Evolutionary conservation across 2,113 vertebrate species (phyloP).

Genomic region (Ptilonorhynchus violaceus): DNA sequence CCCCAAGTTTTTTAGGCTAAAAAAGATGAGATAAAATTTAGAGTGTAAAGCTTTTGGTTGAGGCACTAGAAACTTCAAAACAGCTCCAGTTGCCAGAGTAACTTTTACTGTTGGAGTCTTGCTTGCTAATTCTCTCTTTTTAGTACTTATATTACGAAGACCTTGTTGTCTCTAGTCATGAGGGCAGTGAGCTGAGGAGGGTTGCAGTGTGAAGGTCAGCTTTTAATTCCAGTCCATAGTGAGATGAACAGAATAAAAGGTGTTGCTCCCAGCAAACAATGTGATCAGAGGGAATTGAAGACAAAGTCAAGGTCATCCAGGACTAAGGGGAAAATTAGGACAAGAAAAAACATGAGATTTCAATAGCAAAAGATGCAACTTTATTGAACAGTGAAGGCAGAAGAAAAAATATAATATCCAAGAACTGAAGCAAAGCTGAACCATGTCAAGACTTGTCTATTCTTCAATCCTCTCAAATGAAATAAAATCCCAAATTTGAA

Average conservation of each 20-base stretch:
- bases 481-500: background rate
- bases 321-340: background rate
- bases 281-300: background rate
- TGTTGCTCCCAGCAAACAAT: background rate
- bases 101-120: background rate
- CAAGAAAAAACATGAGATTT: background rate
- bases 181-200: conserved; percentile 18
- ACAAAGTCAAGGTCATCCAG: background rate
- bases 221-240: background rate
- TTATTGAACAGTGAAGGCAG: background rate
- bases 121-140: conserved; percentile 23
- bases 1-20: background rate
- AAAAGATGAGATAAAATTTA: background rate
- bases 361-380: background rate
- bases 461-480: background rate
- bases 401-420: background rate
- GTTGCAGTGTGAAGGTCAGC: conserved; percentile 32
- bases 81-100: background rate
- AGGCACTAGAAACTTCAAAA: background rate
- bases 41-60: background rate
- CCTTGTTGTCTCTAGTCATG: background rate
- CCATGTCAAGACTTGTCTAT: background rate
- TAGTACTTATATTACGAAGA: background rate
- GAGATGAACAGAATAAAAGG: conserved; percentile 6
- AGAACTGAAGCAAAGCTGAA: background rate